These are phyloP conservation scores for Chaetodon trifascialis DNA, from an alignment of 2,113 vertebrate genomes.

Conservation along the genomic window DNA sequence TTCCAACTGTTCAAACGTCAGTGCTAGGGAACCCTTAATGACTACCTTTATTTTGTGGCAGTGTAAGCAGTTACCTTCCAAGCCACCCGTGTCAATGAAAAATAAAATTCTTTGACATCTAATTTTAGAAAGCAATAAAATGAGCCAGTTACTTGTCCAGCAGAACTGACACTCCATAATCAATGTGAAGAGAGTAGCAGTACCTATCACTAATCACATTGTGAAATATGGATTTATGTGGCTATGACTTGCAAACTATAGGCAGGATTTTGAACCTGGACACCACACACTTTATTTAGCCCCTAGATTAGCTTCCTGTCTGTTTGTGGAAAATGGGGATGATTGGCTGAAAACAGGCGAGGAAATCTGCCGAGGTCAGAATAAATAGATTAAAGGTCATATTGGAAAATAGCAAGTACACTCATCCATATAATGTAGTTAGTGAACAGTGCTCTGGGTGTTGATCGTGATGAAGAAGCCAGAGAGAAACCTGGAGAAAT, in stretches of 20 bases:
- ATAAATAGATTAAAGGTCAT: too few relatives aligned
- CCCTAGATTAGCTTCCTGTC: neutral
- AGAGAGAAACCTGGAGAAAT: too few relatives aligned
- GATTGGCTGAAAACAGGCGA: neutral
- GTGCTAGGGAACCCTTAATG: neutral
- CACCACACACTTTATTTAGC: constrained; percentile 13
- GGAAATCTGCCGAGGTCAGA: neutral
- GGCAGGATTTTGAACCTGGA: neutral
- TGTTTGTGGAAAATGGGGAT: neutral
- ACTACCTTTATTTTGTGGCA: neutral
- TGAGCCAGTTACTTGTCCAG: neutral
- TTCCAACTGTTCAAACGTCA: neutral
- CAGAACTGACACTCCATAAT: too few relatives aligned
- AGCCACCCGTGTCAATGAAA: neutral
- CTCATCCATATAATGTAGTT: too few relatives aligned
- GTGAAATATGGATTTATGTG: neutral
- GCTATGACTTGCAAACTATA: neutral
- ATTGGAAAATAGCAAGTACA: too few relatives aligned
- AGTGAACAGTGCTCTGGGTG: too few relatives aligned
- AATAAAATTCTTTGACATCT: neutral
- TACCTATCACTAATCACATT: neutral
- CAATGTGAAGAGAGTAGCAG: neutral
- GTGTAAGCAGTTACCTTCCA: neutral
- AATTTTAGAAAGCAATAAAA: neutral
- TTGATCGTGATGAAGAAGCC: too few relatives aligned